A percentile compares a stretch with the other conserved stretches of the same genome.
phyloP scores from a whole-genome alignment of 2,888 invertebrate species.

The Agrypnus murinus region DNA sequence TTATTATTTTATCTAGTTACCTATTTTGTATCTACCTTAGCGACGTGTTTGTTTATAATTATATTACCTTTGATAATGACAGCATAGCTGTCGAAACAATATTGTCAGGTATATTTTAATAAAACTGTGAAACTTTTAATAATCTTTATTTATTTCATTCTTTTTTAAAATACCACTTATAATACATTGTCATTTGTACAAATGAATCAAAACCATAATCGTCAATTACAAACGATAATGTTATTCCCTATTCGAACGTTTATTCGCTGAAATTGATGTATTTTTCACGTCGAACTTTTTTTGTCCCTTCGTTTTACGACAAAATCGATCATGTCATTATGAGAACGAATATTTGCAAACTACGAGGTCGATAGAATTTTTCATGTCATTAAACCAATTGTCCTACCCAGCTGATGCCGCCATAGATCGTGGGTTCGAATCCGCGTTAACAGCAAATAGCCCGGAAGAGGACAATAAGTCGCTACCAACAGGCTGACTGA shows the following conservation, averaged over 20 bases:
- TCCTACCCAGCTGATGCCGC: constrained; percentile 64
- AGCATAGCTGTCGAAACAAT: too few relatives aligned
- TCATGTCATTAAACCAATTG: constrained; percentile 59
- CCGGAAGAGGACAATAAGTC: constrained; percentile 69
- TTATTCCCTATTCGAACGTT: neutral
- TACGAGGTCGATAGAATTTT: constrained; percentile 53
- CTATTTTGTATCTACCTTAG: too few relatives aligned
- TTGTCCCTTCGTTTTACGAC: neutral
- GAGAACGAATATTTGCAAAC: constrained; percentile 44
- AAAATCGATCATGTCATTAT: constrained; percentile 1
- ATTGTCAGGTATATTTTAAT: too few relatives aligned
- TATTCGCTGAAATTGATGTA: neutral
- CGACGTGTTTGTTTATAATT: too few relatives aligned
- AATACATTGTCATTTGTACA: too few relatives aligned
- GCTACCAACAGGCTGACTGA: constrained; percentile 63
- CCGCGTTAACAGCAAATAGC: constrained; percentile 68
- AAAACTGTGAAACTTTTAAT: too few relatives aligned
- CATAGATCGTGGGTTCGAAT: constrained; percentile 65
- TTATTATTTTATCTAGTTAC: too few relatives aligned
- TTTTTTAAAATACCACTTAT: too few relatives aligned
- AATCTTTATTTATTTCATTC: too few relatives aligned
- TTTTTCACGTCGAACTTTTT: neutral
- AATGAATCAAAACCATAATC: too few relatives aligned
- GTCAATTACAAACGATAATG: too few relatives aligned
- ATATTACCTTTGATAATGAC: too few relatives aligned